These are phyloP conservation scores for Anolis carolinensis DNA, from an alignment of 2,113 vertebrate species.

Conservation along the genomic window DNA sequence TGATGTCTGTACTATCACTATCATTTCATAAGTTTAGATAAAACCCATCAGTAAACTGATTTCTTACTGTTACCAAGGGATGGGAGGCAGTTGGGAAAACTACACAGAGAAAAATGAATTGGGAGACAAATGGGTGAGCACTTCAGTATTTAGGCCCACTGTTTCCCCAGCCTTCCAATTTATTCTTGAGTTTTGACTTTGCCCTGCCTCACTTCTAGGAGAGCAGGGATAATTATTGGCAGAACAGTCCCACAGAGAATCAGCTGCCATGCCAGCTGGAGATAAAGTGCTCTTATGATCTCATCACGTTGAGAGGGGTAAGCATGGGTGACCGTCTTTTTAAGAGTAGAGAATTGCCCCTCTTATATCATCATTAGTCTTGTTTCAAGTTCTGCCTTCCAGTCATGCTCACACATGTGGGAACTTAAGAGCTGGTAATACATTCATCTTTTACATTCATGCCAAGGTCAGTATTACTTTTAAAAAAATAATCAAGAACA, in stretches of 20 bases:
- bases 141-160: background rate
- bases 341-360: no score
- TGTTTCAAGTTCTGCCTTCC: no score
- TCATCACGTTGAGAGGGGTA: no score
- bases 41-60: background rate
- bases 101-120: background rate
- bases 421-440: no score
- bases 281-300: background rate
- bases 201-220: background rate
- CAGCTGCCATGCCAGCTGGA: conserved; percentile 22
- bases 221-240: conserved; percentile 3
- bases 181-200: conserved; percentile 6
- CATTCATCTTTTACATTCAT: no score
- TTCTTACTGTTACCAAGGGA: background rate
- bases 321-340: no score
- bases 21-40: background rate
- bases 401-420: no score
- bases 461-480: no score
- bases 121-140: background rate
- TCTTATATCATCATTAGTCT: no score
- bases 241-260: background rate
- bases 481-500: no score
- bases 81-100: no score
- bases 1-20: background rate
- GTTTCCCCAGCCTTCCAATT: background rate